Evolutionary conservation across 2,113 vertebrate species (phyloP).

Genomic region (Notechis scutatus): DNA sequence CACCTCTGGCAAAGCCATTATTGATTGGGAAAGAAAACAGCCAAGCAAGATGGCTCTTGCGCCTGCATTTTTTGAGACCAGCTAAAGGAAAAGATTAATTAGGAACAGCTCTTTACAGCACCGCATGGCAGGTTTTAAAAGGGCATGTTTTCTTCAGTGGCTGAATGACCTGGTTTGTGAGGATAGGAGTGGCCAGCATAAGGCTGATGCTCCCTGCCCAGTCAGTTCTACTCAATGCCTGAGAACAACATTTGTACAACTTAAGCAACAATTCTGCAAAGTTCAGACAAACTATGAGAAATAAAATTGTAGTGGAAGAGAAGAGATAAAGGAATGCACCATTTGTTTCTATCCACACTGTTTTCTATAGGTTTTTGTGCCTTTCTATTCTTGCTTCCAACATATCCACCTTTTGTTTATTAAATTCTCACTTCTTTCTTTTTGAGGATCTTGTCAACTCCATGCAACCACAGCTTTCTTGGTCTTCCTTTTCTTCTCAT

Average conservation of each 20-base stretch:
- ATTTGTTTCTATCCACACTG: background rate
- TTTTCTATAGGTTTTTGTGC: background rate
- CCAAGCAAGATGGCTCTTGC: background rate
- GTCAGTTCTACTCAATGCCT: background rate
- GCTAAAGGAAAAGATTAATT: background rate
- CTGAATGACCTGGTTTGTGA: background rate
- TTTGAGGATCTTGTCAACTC: background rate
- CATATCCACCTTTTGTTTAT: background rate
- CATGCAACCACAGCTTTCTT: background rate
- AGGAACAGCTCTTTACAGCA: background rate
- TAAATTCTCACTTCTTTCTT: background rate
- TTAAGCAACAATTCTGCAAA: background rate
- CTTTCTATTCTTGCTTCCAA: background rate
- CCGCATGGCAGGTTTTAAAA: background rate
- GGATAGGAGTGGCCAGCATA: fast-evolving
- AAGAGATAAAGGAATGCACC: background rate
- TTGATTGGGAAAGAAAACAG: background rate
- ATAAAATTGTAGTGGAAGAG: background rate
- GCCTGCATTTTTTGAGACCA: background rate
- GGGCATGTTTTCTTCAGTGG: background rate
- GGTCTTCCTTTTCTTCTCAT: background rate
- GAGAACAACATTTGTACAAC: background rate
- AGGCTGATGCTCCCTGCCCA: background rate
- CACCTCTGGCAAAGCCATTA: background rate
- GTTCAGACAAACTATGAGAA: background rate